Evolutionary conservation across 1,140 invertebrate species (phyloP), one percentile per base, ranked within the genome.

Genomic region (Drosophila mojavensis): DNA sequence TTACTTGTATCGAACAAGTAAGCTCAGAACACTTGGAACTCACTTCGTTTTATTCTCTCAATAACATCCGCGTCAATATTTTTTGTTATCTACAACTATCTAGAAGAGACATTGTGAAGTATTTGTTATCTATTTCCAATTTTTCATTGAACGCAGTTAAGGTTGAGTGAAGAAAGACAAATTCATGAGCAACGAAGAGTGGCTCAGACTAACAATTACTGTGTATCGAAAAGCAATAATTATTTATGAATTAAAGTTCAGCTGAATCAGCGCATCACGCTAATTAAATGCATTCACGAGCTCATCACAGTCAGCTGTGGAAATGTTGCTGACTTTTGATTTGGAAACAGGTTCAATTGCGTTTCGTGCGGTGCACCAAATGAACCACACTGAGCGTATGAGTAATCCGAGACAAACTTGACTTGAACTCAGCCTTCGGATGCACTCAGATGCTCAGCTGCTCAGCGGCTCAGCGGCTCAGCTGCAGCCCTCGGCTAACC

Each of bases 381-480:
- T 15, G 28, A 11, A 54, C 33, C 72, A 79, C 82, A 75, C 43
- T 2, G 45, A 67, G 75, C 62, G 75, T 76, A 88, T 85, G 82
- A 76, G 75, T 88, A 64, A 54, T 59, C 47, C 60, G 60, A 48
- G 69, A 43, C 20, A 70, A 75, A 51, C 45, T 63, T 36, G n/a
- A 45, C 36, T 6, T 15, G 62, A 45, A 20, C 24, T 33, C 43
- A 11, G 47, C 47, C 47, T 36, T 39, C 43, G 5, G n/a, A 10
- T 33, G 30, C 20, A 36, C 47, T 13, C 7, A 53, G 17, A 17
- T 36, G 39, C 50, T 65, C 28, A 41, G 26, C 15, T 17, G 30
- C 47, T 13, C 11, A 45, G 15, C 24, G 36, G 39, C 50, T 58
- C 11, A 45, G 15, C 24, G 36, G 39, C 50, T 58, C 28, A 56